Percentiles rank a stretch among this genome's conserved stretches.
Evolutionary conservation across 2,797 vertebrate species (phyloP).

Genomic region (Intellagama lesueurii): DNA sequence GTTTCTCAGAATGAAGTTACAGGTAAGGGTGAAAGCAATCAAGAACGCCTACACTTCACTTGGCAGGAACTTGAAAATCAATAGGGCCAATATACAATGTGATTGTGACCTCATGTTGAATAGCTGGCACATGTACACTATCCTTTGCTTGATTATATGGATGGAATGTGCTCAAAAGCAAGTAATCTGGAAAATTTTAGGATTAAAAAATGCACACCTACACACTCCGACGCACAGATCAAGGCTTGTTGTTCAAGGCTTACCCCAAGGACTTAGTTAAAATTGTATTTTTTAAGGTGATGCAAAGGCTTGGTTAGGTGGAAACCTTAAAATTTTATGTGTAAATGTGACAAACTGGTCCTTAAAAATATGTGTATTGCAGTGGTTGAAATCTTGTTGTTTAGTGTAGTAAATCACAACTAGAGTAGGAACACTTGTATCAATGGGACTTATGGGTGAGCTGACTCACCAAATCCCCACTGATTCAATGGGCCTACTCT

Average conservation of each 20-base stretch:
- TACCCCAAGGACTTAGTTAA: background rate
- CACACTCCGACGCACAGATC: background rate
- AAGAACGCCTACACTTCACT: background rate
- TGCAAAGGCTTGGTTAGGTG: background rate
- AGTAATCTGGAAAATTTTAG: background rate
- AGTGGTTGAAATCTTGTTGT: too few species aligned
- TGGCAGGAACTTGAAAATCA: slow-evolving; percentile 13
- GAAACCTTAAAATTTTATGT: background rate
- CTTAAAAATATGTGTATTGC: too few species aligned
- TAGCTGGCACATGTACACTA: background rate
- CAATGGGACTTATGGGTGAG: too few species aligned
- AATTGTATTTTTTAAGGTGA: background rate
- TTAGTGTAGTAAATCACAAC: too few species aligned
- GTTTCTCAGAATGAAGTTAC: slow-evolving; percentile 11
- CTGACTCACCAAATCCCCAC: too few species aligned
- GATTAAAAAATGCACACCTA: background rate
- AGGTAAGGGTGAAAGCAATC: background rate
- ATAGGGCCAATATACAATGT: background rate
- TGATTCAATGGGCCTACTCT: too few species aligned
- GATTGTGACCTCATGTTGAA: background rate
- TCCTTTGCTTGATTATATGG: background rate
- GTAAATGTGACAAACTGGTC: background rate
- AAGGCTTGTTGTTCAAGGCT: background rate
- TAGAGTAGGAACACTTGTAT: too few species aligned
- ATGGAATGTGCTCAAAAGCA: background rate